Evolutionary conservation across 2,797 vertebrate species (phyloP).

Genomic region (Nothura maculosa): DNA sequence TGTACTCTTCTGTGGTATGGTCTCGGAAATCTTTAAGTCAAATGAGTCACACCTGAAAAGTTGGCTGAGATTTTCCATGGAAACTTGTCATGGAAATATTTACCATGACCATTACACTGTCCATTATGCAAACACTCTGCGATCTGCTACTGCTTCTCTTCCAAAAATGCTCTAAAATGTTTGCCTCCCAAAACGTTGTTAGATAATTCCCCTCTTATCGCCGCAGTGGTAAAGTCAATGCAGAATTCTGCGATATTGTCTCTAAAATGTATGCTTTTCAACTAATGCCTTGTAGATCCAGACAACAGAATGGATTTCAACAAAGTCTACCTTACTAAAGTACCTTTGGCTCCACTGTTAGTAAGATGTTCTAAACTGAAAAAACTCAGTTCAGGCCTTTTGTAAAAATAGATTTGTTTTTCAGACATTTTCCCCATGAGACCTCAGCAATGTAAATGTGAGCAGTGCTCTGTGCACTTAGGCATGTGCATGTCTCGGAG

Average conservation of each 20-base stretch:
- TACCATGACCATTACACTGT: rapidly evolving
- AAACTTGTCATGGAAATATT: background rate
- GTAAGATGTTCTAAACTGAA: background rate
- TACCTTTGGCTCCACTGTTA: conserved; percentile 8
- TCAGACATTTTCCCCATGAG: conserved; percentile 9
- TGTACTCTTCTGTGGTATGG: background rate
- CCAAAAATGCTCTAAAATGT: background rate
- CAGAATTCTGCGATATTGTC: background rate
- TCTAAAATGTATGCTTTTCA: background rate
- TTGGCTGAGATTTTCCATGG: background rate
- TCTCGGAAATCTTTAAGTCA: background rate
- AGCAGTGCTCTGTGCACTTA: conserved; percentile 14
- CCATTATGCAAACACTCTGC: background rate
- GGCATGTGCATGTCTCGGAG: background rate
- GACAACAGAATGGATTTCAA: background rate
- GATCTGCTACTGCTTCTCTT: background rate
- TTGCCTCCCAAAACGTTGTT: background rate
- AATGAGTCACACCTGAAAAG: background rate
- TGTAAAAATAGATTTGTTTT: conserved; percentile 43
- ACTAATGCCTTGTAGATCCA: background rate
- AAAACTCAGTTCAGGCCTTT: background rate
- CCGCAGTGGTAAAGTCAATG: background rate
- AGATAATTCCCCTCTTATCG: background rate
- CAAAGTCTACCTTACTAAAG: background rate
- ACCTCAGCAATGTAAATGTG: background rate